Conservation (phyloP, 1,140 invertebrate genomes). For the Charaxes varanes region DNA sequence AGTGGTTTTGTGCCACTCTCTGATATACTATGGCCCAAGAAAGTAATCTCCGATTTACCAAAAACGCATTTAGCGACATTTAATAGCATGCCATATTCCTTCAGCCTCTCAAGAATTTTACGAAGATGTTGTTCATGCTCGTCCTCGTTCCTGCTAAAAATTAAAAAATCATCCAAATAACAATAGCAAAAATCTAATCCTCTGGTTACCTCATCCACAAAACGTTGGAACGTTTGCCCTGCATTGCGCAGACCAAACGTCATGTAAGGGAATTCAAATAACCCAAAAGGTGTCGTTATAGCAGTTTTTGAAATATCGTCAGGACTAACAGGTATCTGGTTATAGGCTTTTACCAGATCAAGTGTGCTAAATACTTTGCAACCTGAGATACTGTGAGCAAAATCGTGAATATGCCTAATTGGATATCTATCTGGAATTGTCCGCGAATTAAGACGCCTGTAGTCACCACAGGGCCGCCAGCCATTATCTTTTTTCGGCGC, state of each 20-base stretch:
- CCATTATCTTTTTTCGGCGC: conserved; percentile 10
- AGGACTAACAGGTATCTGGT: conserved; percentile 6
- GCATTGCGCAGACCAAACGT: conserved; percentile 11
- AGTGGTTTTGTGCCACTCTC: conserved; percentile 3
- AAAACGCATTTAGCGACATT: conserved; percentile 4
- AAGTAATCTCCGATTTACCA: conserved; percentile 1
- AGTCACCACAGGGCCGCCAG: conserved; percentile 11
- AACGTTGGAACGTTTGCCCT: conserved; percentile 12
- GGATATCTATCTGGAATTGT: conserved; percentile 9
- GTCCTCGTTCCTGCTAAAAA: conserved; percentile 1
- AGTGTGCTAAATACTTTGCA: conserved; percentile 5
- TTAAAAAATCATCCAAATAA: no score
- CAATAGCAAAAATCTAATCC: neutral
- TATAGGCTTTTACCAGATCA: conserved; percentile 5
- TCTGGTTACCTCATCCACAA: conserved; percentile 7
- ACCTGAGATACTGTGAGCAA: conserved; percentile 3
- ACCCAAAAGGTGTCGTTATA: conserved; percentile 10
- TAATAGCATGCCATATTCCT: conserved; percentile 3
- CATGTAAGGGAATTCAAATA: conserved; percentile 7
- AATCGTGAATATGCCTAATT: conserved; percentile 4
- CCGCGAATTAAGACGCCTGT: conserved; percentile 3
- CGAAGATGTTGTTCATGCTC: conserved; percentile 2
- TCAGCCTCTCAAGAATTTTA: neutral
- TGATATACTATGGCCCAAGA: conserved; percentile 3
- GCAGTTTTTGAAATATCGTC: conserved; percentile 9